Evolutionary conservation across 2,888 invertebrate genomes (phyloP), one percentile per base, ranked within the genome.

Genomic region (Brachypterus glaber): DNA sequence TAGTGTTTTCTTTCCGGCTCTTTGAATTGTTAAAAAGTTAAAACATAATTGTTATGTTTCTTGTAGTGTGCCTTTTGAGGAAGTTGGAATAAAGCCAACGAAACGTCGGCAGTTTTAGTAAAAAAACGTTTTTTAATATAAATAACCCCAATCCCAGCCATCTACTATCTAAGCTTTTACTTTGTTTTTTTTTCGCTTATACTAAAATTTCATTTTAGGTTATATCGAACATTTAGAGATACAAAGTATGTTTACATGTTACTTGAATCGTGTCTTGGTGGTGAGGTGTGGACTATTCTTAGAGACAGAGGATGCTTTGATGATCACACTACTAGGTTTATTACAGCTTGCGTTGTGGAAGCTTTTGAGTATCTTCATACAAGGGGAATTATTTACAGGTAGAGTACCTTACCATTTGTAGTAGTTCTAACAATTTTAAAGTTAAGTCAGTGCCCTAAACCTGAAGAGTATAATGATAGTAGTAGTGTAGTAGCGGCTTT

Each of bases 251-350:
- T 82, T 2, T 82, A 83, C 62, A 77, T 82, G 76, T 61, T 82
- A 43, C 68, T 82, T 61, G 82, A 82, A 59, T 76, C 76, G 1
- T 82, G 81, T 55, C 63, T 83, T 8, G 82, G 82, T 1, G 82
- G 82, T 13, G 81, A 82, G 60, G 70, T 82, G 18, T 82, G 81
- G 81, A 79, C 79, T 1, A 74, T 81, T 25, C 66, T 82, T 26
- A 60, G 80, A 43, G 83, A 86, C 58, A 68, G 75, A 54, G 68
- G 70, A 17, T 67, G 63, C 47, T 80, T 81, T 57, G 79, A 79
- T 55, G 79, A 80, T 46, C 62, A 67, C 47, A 76, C 77, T 2
- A 73, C 79, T 1, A 67, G 78, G 37, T 82, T 80, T 59, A 77
- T 79, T 50, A 73, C 76, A 3, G 79, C 74, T 3, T 81, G 81